Conservation (phyloP, 2,113 vertebrate species). For the Indicator maculatus region DNA sequence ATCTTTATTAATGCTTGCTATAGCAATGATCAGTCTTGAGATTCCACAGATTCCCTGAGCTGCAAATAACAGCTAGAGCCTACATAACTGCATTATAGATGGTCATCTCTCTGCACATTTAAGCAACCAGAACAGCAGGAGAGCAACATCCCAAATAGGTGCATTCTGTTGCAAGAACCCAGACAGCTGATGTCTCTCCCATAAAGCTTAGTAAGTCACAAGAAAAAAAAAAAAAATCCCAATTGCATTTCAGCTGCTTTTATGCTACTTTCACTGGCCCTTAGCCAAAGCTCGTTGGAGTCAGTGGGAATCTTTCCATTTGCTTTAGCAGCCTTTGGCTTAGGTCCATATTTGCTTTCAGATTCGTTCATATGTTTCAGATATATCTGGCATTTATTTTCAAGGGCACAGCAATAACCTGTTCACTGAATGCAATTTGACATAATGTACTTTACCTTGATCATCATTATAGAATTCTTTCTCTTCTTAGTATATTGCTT, state of each 20-base stretch:
- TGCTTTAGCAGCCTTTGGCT: conserved; percentile 25
- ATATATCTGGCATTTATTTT: conserved; percentile 21
- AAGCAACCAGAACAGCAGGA: not conserved
- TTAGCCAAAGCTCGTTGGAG: not conserved
- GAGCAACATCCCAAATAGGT: not conserved
- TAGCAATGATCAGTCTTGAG: not conserved
- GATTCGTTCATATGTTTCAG: conserved; percentile 29
- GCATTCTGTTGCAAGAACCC: not conserved
- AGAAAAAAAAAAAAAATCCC: not conserved
- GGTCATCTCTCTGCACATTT: not conserved
- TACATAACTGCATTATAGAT: not conserved
- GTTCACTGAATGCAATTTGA: not conserved
- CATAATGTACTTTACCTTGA: not conserved
- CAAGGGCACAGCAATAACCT: not conserved
- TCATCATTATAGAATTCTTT: not conserved
- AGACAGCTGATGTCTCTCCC: not conserved
- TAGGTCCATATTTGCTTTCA: conserved; percentile 41
- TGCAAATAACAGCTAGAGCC: not conserved
- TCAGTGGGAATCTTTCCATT: conserved; percentile 11
- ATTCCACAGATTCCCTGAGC: not conserved
- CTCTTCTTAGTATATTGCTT: not conserved
- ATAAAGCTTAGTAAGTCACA: not conserved
- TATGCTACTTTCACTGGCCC: not conserved
- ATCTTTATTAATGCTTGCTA: not conserved
- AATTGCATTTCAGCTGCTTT: conserved; percentile 7